Percentiles rank a stretch among this genome's conserved stretches.
Conservation (phyloP, 2,113 vertebrate genomes). For the Eudyptes chrysolophus region DNA sequence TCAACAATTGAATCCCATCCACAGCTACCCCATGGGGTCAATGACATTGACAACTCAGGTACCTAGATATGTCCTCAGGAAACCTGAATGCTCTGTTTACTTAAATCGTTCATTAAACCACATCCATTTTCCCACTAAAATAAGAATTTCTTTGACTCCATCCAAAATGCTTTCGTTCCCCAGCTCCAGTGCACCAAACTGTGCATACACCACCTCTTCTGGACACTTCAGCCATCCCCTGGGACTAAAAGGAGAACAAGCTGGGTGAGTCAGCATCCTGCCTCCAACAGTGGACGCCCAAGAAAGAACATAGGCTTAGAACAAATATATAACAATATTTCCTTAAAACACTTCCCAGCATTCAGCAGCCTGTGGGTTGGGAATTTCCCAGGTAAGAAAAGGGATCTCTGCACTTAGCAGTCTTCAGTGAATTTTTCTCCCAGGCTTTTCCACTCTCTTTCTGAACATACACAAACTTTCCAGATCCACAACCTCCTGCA, state of each 20-base stretch:
- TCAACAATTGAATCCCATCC: neutral
- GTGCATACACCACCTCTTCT: neutral
- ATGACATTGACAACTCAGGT: neutral
- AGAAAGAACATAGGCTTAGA: neutral
- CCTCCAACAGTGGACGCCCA: slow-evolving; percentile 16
- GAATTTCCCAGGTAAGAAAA: slow-evolving; percentile 41
- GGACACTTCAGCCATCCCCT: neutral
- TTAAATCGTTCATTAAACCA: neutral
- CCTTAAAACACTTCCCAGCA: slow-evolving; percentile 29
- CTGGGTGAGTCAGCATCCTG: slow-evolving; percentile 58
- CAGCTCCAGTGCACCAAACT: neutral
- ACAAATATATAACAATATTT: slow-evolving; percentile 18
- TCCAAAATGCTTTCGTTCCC: neutral
- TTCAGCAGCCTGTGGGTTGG: neutral
- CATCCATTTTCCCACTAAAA: neutral
- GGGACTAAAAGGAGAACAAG: slow-evolving; percentile 10
- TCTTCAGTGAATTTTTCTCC: neutral
- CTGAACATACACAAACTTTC: neutral
- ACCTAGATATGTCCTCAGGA: neutral
- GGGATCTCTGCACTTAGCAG: neutral
- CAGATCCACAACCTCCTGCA: neutral
- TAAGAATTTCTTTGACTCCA: neutral
- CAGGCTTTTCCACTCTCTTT: neutral
- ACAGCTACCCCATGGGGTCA: neutral
- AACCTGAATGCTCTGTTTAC: neutral